These are phyloP conservation scores for Anoura caudifer DNA, from an alignment of 2,113 vertebrate species.

Conservation along the genomic window DNA sequence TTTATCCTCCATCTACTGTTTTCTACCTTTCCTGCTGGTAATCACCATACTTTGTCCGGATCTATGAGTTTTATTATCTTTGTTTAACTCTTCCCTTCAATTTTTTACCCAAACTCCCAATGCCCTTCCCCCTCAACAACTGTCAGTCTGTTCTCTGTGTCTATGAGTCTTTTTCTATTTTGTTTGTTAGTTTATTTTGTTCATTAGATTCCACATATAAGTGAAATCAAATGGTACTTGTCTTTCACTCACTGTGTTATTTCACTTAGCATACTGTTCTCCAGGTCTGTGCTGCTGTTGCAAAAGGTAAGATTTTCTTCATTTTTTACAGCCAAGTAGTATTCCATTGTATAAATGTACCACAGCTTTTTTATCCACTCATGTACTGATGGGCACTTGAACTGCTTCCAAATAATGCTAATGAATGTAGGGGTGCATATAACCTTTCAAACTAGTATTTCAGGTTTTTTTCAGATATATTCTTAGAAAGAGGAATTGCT, in stretches of 20 bases:
- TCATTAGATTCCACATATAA: background rate
- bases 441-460: background rate
- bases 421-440: background rate
- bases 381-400: background rate
- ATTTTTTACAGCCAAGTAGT: background rate
- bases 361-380: background rate
- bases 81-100: background rate
- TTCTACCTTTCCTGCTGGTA: background rate
- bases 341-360: background rate
- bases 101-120: background rate
- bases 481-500: background rate
- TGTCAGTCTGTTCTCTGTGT: background rate
- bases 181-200: background rate
- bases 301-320: background rate
- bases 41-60: background rate
- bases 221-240: background rate
- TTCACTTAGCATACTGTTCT: background rate
- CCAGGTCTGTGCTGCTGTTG: background rate
- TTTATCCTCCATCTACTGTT: background rate
- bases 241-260: background rate
- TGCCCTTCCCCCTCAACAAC: background rate
- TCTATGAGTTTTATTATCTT: background rate
- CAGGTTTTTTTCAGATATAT: background rate
- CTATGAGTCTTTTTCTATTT: background rate
- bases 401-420: background rate